Conservation (phyloP, 1,140 invertebrate species). For the Asobara japonica region DNA sequence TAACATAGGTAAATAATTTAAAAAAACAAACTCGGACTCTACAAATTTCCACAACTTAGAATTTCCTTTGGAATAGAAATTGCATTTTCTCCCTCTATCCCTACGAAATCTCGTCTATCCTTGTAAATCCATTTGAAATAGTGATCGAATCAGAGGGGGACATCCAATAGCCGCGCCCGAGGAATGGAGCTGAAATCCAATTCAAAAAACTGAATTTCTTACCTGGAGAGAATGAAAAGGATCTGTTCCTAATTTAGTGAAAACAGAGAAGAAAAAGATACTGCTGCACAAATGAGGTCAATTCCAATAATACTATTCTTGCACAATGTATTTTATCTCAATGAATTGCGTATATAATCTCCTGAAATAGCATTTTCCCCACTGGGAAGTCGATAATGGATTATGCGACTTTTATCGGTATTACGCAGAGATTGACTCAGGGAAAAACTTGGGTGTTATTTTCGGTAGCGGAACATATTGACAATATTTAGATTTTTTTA, state of each 20-base stretch:
- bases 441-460: too few species aligned
- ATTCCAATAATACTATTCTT: not conserved
- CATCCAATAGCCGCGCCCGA: not conserved
- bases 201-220: not conserved
- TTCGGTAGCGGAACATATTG: too few species aligned
- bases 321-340: not conserved
- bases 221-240: not conserved
- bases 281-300: not conserved
- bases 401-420: not conserved
- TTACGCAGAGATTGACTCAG: not conserved
- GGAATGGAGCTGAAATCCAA: not conserved
- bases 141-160: not conserved
- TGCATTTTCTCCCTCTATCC: not conserved
- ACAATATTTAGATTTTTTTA: too few species aligned
- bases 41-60: not conserved
- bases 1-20: too few species aligned
- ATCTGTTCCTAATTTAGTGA: not conserved
- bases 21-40: not conserved
- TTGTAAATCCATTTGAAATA: constrained; percentile 3
- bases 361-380: not conserved
- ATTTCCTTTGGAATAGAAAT: not conserved
- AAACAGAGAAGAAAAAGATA: not conserved
- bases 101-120: not conserved
- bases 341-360: not conserved
- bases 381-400: not conserved